Evolutionary conservation across 2,888 invertebrate genomes (phyloP).

Genomic region (Ametastegia equiseti): DNA sequence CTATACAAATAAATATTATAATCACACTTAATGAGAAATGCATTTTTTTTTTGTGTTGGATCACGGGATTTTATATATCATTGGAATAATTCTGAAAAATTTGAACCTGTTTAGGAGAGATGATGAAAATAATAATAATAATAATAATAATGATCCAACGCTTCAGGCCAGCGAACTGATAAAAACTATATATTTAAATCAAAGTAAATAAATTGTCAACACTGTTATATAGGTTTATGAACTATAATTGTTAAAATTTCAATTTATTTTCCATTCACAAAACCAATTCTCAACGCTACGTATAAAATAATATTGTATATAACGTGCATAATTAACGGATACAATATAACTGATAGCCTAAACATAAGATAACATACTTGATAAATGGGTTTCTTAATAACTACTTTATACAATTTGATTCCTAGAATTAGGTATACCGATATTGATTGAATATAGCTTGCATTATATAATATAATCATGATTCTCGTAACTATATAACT

Average conservation of each 20-base stretch:
- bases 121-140: neutral
- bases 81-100: too few species aligned
- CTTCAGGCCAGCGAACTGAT: neutral
- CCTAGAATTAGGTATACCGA: constrained; percentile 16
- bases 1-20: too few species aligned
- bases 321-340: constrained; percentile 18
- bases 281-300: neutral
- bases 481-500: constrained; percentile 15
- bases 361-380: constrained; percentile 11
- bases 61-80: too few species aligned
- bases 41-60: too few species aligned
- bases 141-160: neutral
- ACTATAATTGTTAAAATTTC: constrained; percentile 4
- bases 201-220: neutral
- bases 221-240: neutral
- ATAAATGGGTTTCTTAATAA: constrained; percentile 18
- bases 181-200: neutral
- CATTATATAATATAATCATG: constrained; percentile 1
- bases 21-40: too few species aligned
- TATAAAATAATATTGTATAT: constrained; percentile 13
- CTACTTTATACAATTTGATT: constrained; percentile 22
- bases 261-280: neutral
- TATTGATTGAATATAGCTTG: constrained; percentile 8
- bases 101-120: too few species aligned
- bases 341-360: neutral